Percentiles rank a stretch among this genome's conserved stretches.
Conservation (phyloP, 1,140 invertebrate genomes). For the Proctacanthus coquilletti region DNA sequence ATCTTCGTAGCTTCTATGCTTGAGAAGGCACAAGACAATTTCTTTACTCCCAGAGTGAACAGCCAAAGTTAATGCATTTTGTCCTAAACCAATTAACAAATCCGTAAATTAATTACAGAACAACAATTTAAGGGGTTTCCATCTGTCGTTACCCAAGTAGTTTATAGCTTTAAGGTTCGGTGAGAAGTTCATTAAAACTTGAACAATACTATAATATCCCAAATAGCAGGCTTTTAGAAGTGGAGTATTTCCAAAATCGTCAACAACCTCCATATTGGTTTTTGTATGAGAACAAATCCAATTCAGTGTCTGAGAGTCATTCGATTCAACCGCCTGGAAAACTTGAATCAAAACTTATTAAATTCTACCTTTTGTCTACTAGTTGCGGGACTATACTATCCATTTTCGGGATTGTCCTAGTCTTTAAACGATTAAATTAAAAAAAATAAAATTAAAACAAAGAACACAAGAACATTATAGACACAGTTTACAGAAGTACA, state of each 20-base stretch:
- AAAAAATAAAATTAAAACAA: too few relatives aligned
- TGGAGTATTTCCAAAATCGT: conserved; percentile 23
- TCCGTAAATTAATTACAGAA: background rate
- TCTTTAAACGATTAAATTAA: too few relatives aligned
- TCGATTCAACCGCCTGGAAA: too few relatives aligned
- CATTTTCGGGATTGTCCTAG: too few relatives aligned
- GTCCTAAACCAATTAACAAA: conserved; percentile 9
- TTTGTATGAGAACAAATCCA: too few relatives aligned
- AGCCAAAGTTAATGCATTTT: conserved; percentile 23
- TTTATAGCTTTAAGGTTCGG: conserved; percentile 20
- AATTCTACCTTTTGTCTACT: too few relatives aligned
- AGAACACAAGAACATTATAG: too few relatives aligned
- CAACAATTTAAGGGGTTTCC: background rate
- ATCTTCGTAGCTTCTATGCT: conserved; percentile 16
- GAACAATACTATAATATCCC: conserved; percentile 14
- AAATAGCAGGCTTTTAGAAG: conserved; percentile 23
- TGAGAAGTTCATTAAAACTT: conserved; percentile 12
- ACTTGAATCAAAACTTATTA: too few relatives aligned
- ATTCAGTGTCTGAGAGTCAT: too few relatives aligned
- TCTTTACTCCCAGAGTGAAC: conserved; percentile 14
- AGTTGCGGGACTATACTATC: too few relatives aligned
- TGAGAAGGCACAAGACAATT: conserved; percentile 16
- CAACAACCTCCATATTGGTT: conserved; percentile 19
- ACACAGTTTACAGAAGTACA: too few relatives aligned
- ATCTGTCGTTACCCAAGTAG: conserved; percentile 11